Base-by-base conservation (phyloP, 2,888 invertebrate species). In the Cephus pygmeus region DNA sequence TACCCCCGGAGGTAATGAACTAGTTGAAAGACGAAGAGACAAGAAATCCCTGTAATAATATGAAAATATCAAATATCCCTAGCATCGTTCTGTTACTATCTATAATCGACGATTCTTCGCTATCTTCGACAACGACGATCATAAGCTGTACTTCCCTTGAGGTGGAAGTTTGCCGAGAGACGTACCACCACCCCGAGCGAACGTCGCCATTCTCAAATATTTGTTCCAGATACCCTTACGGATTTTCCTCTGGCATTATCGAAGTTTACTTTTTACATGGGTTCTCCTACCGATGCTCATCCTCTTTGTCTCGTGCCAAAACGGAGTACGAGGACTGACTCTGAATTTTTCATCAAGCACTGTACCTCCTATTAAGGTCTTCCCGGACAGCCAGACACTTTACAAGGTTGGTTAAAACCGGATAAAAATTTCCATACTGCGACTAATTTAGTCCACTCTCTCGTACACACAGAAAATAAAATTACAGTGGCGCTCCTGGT, bases 1-100 rank as follows among this genome's bases (percentile, higher is more conserved):
- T 75, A 23, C 69, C 33, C 15, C 69, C 34, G 31, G 69, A 79
- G 73, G 73, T 73, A 73, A 33, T 11, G 11, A 71, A 74, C 69
- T 73, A 36, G 75, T n/a, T 73, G 73, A 69, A 34, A 35, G 35
- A 78, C 79, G 71, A 77, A 73, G 76, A 79, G 74, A 76, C 79
- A 76, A 76, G 69, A 76, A 79, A 69, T 76, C 76, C 36, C 23
- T 23, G 15, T 2, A 23, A 56, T 4, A 56, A 23, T 9, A 15
- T 56, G 56, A 56, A 56, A 56, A 56, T 23, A 1, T 23, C 23
- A 1, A 56, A 56, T 56, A 56, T 56, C 56, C 9, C 23, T 56
- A 56, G 15, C 23, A 23, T 56, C 56, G 9, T 56, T 56, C 23
- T 23, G 56, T 56, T 56, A 56, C 23, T 2, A 56, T 56, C 56